Evolutionary conservation across 2,797 vertebrate species (phyloP).

Genomic region (Pseudomugil tenellus): DNA sequence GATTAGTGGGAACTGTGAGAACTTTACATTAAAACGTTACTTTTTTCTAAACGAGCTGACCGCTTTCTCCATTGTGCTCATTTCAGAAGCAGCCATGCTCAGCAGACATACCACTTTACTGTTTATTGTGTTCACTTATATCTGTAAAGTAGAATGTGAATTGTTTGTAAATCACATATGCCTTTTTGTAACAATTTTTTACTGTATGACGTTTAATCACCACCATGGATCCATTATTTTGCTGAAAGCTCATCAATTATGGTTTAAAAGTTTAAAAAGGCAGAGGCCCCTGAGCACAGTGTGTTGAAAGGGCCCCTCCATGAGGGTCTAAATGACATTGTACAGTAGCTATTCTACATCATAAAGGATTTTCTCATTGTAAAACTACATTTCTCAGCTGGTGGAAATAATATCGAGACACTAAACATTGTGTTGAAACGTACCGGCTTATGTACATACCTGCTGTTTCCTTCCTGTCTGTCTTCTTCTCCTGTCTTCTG

Average conservation of each 20-base stretch:
- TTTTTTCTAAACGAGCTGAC: slow-evolving; percentile 48
- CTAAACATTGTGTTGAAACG: not conserved
- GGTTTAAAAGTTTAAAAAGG: not conserved
- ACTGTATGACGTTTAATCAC: slow-evolving; percentile 77
- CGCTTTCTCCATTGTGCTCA: slow-evolving; percentile 51
- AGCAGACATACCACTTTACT: slow-evolving; percentile 64
- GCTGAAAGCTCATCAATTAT: slow-evolving; percentile 52
- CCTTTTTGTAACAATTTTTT: slow-evolving; percentile 87
- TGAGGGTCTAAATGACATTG: not conserved
- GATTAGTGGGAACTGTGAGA: slow-evolving; percentile 42
- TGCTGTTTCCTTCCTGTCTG: not conserved
- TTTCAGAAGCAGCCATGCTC: slow-evolving; percentile 46
- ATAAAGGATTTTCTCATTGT: not conserved
- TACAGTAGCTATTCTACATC: not conserved
- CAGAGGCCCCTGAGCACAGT: too few relatives aligned
- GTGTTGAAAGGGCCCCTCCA: not conserved
- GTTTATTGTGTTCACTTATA: slow-evolving; percentile 52
- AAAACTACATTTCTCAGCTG: not conserved
- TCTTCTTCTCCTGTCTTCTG: not conserved
- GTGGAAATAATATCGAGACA: not conserved
- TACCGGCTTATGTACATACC: not conserved
- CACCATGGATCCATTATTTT: slow-evolving; percentile 65
- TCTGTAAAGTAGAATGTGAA: slow-evolving; percentile 75
- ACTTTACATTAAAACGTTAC: slow-evolving; percentile 26
- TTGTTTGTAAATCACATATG: slow-evolving; percentile 82